Percentiles rank a stretch among this genome's conserved stretches.
These are phyloP conservation scores for Falco peregrinus DNA, from an alignment of 2,797 vertebrate species.

Conservation along the genomic window DNA sequence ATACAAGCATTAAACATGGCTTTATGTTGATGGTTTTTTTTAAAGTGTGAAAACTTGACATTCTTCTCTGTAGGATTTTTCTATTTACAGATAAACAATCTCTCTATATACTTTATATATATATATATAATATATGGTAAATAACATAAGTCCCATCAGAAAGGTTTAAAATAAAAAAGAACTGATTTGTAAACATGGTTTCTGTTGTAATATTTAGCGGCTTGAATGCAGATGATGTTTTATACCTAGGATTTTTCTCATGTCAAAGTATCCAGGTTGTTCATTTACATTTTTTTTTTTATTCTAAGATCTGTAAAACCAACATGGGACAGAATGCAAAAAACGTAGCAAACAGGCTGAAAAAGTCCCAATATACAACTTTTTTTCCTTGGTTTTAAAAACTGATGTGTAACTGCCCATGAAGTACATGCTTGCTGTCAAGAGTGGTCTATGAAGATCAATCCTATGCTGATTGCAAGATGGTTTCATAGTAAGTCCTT, in stretches of 20 bases:
- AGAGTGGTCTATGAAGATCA: slow-evolving; percentile 60
- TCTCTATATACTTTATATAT: slow-evolving; percentile 78
- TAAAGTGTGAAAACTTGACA: slow-evolving; percentile 79
- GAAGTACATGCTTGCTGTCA: slow-evolving; percentile 76
- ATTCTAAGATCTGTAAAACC: slow-evolving; percentile 75
- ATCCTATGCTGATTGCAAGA: slow-evolving; percentile 67
- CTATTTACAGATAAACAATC: slow-evolving; percentile 89
- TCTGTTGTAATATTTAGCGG: slow-evolving; percentile 74
- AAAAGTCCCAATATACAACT: slow-evolving; percentile 76
- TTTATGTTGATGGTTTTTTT: slow-evolving; percentile 77
- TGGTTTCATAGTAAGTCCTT: slow-evolving; percentile 72
- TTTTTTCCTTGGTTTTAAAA: slow-evolving; percentile 74
- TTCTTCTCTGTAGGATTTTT: slow-evolving; percentile 76
- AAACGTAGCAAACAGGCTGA: slow-evolving; percentile 80
- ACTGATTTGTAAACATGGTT: slow-evolving; percentile 86
- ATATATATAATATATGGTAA: slow-evolving; percentile 67
- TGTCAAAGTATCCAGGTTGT: slow-evolving; percentile 66
- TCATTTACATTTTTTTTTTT: slow-evolving; percentile 74
- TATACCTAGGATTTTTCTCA: slow-evolving; percentile 67
- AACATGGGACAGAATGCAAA: slow-evolving; percentile 76
- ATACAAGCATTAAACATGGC: slow-evolving; percentile 86
- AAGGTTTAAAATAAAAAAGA: slow-evolving; percentile 78
- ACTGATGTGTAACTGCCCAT: slow-evolving; percentile 64
- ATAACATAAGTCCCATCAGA: slow-evolving; percentile 72
- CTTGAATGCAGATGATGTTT: slow-evolving; percentile 44